phyloP scores from a whole-genome alignment of 2,113 vertebrate species.

The Dasyprocta punctata region DNA sequence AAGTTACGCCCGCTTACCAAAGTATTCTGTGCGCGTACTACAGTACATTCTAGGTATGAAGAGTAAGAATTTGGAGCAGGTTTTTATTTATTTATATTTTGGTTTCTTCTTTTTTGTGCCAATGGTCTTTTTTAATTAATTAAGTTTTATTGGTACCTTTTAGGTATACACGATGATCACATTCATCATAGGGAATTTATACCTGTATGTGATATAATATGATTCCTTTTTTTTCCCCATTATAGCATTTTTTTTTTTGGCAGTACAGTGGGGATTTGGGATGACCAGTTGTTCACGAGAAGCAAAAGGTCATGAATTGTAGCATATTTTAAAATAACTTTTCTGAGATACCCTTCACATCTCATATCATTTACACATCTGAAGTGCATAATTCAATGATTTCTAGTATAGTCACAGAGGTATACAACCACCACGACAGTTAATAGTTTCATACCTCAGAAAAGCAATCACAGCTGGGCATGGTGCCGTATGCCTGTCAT shows the following conservation, averaged over 20 bases:
- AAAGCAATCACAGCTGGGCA: not conserved
- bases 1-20: not conserved
- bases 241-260: no score
- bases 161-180: no score
- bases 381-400: not conserved
- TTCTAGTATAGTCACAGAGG: not conserved
- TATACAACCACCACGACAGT: not conserved
- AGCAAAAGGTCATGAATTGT: not conserved
- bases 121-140: no score
- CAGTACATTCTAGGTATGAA: not conserved
- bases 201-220: no score
- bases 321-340: not conserved
- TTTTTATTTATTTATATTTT: not conserved
- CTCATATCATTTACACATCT: not conserved
- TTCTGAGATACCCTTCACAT: not conserved
- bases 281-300: no score
- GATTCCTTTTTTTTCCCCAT: no score
- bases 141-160: no score
- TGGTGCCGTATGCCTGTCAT: no score
- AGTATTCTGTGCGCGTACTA: not conserved
- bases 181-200: no score
- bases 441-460: not conserved
- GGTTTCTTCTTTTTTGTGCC: not conserved
- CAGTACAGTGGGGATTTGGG: no score
- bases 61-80: not conserved